Evolutionary conservation across 1,140 invertebrate species (phyloP).

Genomic region (Acarapis woodi): DNA sequence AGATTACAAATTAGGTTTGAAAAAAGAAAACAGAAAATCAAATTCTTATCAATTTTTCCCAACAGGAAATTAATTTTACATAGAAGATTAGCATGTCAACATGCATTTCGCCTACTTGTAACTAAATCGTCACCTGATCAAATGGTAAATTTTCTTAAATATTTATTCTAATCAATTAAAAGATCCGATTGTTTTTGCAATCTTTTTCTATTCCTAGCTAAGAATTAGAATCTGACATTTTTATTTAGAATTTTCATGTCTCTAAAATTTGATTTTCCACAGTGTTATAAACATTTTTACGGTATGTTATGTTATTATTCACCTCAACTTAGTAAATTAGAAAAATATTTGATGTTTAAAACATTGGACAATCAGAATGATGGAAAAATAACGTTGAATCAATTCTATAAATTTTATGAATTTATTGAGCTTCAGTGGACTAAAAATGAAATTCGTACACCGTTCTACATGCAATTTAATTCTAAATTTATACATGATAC

Average conservation of each 20-base stretch:
- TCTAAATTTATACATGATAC: conserved; percentile 25
- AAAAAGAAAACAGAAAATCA: too few species aligned
- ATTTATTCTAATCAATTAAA: too few species aligned
- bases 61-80: conserved; percentile 53
- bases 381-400: conserved; percentile 32
- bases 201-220: too few species aligned
- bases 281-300: conserved; percentile 42
- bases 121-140: conserved; percentile 31
- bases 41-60: too few species aligned
- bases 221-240: too few species aligned
- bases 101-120: conserved; percentile 40
- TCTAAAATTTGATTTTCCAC: too few species aligned
- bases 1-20: too few species aligned
- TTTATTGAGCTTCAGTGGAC: conserved; percentile 38
- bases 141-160: too few species aligned
- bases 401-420: conserved; percentile 51
- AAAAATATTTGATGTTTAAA: conserved; percentile 49
- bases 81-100: conserved; percentile 45
- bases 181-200: too few species aligned
- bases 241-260: too few species aligned
- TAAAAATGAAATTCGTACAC: conserved; percentile 18
- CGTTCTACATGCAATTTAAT: conserved; percentile 34
- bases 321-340: conserved; percentile 39
- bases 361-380: conserved; percentile 34
- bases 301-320: conserved; percentile 47